Base-by-base conservation (phyloP, 1,140 invertebrate species). In the Chrysoperla carnea region DNA sequence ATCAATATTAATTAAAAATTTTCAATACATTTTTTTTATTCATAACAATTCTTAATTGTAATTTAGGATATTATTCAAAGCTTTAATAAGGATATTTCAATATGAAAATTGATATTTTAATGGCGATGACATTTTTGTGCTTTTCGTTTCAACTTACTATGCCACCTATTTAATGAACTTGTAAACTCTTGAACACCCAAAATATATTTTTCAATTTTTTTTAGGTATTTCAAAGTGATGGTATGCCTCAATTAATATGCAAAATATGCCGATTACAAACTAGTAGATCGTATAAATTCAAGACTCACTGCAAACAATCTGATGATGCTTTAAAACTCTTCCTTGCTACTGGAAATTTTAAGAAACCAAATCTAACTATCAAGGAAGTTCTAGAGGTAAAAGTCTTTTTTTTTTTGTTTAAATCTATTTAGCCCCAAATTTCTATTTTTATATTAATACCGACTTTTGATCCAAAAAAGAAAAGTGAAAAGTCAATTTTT, bases 211-310 rank as follows among this genome's bases (percentile, higher is more conserved):
- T 23, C 5, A 3, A 23, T 41, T 43, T 57, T 11, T 33, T 61
- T 40, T 54, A 82, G 79, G 75, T 80, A 0, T 78, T 75, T 48
- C 64, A 70, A 47, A 75, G 73, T 9, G 81, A 84, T 57, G 76
- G 75, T 43, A 78, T 82, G 76, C 79, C 79, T 1, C 61, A 70
- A 41, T 71, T 69, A 51, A 79, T 84, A 33, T 84, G 81, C 49
- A 62, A 61, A 11, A 66, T 66, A 36, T 84, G 81, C 46, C 72
- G 72, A 4, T 67, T 70, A 50, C 75, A 78, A 38, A 69, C 81
- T 48, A 71, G 75, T 43, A 60, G 75, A 47, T 75, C 70, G 9
- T 82, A 82, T 57, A 74, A 72, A 42, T 83, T 79, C 48, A 83
- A 82, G 50, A 67, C 73, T 41, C 75, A 80, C 52, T 81, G 78